Evolutionary conservation across 2,888 invertebrate genomes (phyloP), one percentile per base, ranked within the genome.

Genomic region (Drosophila suboccidentalis): DNA sequence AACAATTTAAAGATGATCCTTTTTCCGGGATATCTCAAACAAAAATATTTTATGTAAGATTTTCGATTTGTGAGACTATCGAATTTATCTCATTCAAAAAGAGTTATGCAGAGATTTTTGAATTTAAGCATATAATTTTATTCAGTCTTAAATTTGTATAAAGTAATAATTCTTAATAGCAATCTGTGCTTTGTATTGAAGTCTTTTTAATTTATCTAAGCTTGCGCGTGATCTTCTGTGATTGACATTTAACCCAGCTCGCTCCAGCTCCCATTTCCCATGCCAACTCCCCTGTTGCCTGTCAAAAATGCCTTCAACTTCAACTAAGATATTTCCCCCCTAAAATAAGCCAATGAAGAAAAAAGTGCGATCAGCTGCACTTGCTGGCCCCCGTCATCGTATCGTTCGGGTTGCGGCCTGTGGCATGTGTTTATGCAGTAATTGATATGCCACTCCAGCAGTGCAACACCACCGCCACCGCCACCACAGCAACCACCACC

Each of bases 371-470:
- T 89, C 90, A 87, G 90, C 89, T 90, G 90, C 89, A 89, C 89
- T 87, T 89, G 39, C 47, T 47, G 34, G 15, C 60, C 53, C 29
- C 49, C 19, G 15, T 51, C 59, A 55, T 50, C 47, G 39, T 36
- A 55, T 54, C 47, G 36, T 39, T 53, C 46, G 51, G 38, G 39
- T 50, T 19, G 34, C 22, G 44, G 59, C 49, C 53, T 72, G 70
- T 71, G 79, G 81, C 87, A 85, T 91, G 86, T 91, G 90, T 91
- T 91, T 91, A 86, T 85, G 77, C 75, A 88, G 91, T 91, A 91
- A 91, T 91, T 91, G 91, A 91, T 91, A 91, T 89, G 89, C 87
- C 89, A 91, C 91, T 82, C 68, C 69, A 71, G 53, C 71, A 60
- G 57, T 5, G 44, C 75, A 63, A 55, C 70, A 64, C 58, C 60